These are phyloP conservation scores for Trogon surrucura DNA, from an alignment of 2,113 vertebrate species.

Conservation along the genomic window DNA sequence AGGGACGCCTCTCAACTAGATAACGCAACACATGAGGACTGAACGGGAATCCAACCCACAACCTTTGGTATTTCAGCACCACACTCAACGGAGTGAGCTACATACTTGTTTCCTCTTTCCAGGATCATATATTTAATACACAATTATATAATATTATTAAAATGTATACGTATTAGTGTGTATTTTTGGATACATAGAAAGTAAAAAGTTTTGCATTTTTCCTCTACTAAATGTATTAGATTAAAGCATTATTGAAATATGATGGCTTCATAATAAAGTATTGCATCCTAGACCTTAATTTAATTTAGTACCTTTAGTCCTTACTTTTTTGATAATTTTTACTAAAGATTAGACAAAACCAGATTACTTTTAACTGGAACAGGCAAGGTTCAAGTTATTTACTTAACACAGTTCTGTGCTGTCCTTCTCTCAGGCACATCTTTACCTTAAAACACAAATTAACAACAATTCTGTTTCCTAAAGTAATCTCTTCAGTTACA, in stretches of 20 bases:
- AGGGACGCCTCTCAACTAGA: no score
- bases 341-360: not conserved
- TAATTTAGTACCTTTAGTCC: not conserved
- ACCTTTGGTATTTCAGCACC: no score
- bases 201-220: not conserved
- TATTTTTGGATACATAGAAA: not conserved
- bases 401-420: not conserved
- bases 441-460: not conserved
- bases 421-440: not conserved
- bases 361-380: not conserved
- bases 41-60: no score
- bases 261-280: not conserved
- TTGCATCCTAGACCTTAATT: not conserved
- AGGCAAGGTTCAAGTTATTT: not conserved
- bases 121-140: not conserved
- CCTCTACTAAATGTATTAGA: not conserved
- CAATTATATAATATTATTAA: not conserved
- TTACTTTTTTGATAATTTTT: not conserved
- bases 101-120: not conserved
- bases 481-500: not conserved
- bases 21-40: no score
- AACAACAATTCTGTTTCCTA: not conserved
- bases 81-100: no score
- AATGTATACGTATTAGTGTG: not conserved
- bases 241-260: not conserved